Evolutionary conservation across 2,797 vertebrate genomes (phyloP), one percentile per base, ranked within the genome.

Genomic region (Phyllotis vaccarum): DNA sequence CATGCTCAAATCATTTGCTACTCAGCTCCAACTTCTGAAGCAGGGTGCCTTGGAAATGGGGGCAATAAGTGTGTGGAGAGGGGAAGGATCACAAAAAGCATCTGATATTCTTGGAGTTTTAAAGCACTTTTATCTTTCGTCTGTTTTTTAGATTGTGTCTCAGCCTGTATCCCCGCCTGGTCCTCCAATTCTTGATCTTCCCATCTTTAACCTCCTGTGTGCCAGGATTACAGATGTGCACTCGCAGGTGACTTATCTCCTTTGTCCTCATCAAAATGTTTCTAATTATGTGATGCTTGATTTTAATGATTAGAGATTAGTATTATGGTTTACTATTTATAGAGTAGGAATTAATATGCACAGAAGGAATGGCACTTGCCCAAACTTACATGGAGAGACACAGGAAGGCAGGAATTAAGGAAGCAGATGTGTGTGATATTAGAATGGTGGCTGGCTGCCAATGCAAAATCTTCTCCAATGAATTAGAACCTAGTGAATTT

Each of bases 401-500:
- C 82, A 6, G 21, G 34, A n/a, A 75, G 22, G 21, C 3, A 43
- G 12, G 49, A 52, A 21, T 24, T 9, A 31, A 49, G 1, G 8
- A 43, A 34, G 66, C 14, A 56, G n/a, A 58, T 75, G 6, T 75
- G 27, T 60, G 40, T 58, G 27, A 5, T 46, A 75, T 37, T 34
- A 34, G 54, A 34, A 46, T 11, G 7, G 72, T 43, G 37, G 54
- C n/a, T 58, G 10, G 52, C 19, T 90, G 60, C 10, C 60, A 91
- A 8, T 95, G 56, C 75, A 94, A 87, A 80, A 79, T 40, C 58
- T 89, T 93, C 27, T 31, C 64, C 83, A 17, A 37, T 93, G 49
- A 66, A 43, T 40, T 79, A 76, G 37, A 88, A 13, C n/a, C 62
- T 85, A 29, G 31, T 80, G 37, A 75, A 49, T 85, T 81, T 88